phyloP scores from a whole-genome alignment of 2,888 invertebrate genomes.

The Hymenopus coronatus region DNA sequence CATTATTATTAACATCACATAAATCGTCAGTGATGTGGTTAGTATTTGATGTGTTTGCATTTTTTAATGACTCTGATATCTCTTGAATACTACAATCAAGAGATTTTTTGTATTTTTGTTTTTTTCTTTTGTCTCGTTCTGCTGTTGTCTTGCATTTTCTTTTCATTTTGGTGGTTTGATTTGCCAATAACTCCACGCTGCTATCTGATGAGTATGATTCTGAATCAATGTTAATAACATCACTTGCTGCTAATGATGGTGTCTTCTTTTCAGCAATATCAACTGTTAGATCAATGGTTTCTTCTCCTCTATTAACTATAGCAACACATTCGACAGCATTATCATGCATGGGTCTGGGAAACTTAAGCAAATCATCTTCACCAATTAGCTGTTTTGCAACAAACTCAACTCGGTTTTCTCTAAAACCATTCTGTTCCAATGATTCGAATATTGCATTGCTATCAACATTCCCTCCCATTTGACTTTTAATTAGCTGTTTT shows the following conservation, averaged over 20 bases:
- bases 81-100: too few species aligned
- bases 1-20: background rate
- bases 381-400: background rate
- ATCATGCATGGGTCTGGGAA: background rate
- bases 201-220: background rate
- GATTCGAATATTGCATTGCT: slow-evolving; percentile 2
- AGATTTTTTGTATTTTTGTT: too few species aligned
- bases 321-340: background rate
- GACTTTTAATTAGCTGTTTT: background rate
- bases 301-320: background rate
- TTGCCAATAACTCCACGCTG: background rate
- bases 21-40: background rate
- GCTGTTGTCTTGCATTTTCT: background rate
- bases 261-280: background rate
- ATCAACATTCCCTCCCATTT: background rate
- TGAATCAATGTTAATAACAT: background rate
- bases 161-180: background rate
- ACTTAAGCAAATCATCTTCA: background rate
- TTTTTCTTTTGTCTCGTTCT: background rate
- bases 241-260: background rate
- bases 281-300: background rate
- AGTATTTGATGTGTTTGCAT: background rate
- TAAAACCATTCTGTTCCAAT: background rate
- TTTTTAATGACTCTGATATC: too few species aligned
- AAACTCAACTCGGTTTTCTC: background rate